phyloP scores from a whole-genome alignment of 2,113 vertebrate species.

The Smithornis capensis region DNA sequence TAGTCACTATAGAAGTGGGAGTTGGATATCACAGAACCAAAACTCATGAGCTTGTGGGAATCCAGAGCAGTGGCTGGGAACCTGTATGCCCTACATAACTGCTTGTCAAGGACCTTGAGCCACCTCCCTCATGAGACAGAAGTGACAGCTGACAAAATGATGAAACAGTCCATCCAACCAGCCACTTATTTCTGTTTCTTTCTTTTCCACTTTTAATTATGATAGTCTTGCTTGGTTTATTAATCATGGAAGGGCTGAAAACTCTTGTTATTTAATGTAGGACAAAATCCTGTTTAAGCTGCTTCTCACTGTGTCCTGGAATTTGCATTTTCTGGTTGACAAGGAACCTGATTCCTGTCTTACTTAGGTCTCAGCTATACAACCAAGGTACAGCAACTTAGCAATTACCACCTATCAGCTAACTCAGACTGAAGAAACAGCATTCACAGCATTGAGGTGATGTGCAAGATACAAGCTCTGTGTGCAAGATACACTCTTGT shows the following conservation, averaged over 20 bases:
- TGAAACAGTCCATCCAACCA: accelerated
- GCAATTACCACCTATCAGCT: neutral
- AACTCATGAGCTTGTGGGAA: neutral
- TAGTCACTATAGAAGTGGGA: neutral
- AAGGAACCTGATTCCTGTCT: neutral
- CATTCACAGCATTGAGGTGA: neutral
- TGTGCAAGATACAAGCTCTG: neutral
- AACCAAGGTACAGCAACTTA: neutral
- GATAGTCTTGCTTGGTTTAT: neutral
- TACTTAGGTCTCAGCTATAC: neutral
- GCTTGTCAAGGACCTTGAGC: neutral
- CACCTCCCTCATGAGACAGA: neutral
- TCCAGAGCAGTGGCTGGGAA: neutral
- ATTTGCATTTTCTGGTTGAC: constrained; percentile 25
- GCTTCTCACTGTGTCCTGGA: neutral
- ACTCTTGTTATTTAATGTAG: neutral
- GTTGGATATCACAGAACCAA: neutral
- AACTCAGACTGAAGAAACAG: constrained; percentile 24
- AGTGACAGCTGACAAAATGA: neutral
- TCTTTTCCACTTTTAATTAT: neutral
- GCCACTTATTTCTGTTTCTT: neutral
- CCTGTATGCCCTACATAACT: neutral
- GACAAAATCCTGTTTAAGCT: neutral
- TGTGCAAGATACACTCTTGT: neutral
- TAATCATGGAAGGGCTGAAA: neutral